phyloP scores from a whole-genome alignment of 2,888 invertebrate species.

The Griposia aprilina region DNA sequence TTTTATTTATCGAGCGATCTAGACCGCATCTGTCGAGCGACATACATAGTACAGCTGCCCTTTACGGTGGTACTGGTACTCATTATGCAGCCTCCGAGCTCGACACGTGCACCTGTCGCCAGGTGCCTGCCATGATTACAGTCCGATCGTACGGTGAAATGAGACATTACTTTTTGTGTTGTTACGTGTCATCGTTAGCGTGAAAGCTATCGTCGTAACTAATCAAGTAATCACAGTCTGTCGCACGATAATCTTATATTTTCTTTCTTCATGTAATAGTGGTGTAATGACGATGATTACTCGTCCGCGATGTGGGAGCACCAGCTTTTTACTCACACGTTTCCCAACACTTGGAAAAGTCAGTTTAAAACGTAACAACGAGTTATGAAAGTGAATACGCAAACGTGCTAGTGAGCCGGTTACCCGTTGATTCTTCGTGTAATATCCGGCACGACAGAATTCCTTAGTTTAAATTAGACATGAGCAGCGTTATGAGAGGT shows the following conservation, averaged over 20 bases:
- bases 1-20: constrained; percentile 88
- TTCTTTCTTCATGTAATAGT: constrained; percentile 75
- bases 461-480: constrained; percentile 74
- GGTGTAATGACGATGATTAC: constrained; percentile 82
- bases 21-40: constrained; percentile 88
- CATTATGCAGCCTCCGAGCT: constrained; percentile 78
- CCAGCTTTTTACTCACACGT: constrained; percentile 83
- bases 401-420: constrained; percentile 81
- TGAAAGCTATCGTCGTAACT: constrained; percentile 82
- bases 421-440: constrained; percentile 79
- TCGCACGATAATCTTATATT: constrained; percentile 81
- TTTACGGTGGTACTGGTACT: constrained; percentile 75
- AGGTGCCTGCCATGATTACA: constrained; percentile 76
- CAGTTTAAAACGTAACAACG: constrained; percentile 85
- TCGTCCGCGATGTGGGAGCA: constrained; percentile 86
- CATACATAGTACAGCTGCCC: constrained; percentile 86
- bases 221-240: constrained; percentile 79
- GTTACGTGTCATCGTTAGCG: constrained; percentile 79
- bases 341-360: constrained; percentile 88
- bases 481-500: constrained; percentile 69
- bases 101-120: constrained; percentile 86
- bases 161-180: constrained; percentile 69
- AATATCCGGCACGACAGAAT: constrained; percentile 82
- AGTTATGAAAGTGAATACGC: constrained; percentile 88
- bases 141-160: constrained; percentile 62